Evolutionary conservation across 2,797 vertebrate species (phyloP).

Genomic region (Rallus crepitans): DNA sequence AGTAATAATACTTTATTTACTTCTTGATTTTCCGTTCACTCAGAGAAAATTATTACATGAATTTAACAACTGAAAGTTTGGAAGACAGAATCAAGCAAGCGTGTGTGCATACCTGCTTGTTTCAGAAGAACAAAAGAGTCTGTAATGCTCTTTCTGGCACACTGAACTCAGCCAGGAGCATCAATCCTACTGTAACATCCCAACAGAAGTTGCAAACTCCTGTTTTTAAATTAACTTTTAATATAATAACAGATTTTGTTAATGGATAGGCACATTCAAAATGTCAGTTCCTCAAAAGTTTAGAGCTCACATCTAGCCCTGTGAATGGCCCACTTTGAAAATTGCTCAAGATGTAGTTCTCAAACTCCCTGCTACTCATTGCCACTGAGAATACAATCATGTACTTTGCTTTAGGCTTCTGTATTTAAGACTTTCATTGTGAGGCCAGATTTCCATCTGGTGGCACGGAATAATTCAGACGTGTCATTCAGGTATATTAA

Average conservation of each 20-base stretch:
- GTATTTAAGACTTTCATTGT: not conserved
- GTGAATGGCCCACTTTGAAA: not conserved
- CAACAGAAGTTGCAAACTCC: not conserved
- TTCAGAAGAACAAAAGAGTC: not conserved
- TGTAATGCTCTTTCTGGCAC: not conserved
- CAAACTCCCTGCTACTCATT: not conserved
- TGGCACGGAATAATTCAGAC: not conserved
- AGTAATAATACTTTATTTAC: not conserved
- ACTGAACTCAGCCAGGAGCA: not conserved
- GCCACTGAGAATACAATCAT: not conserved
- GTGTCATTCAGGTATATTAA: not conserved
- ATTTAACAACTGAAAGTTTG: not conserved
- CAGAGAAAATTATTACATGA: not conserved
- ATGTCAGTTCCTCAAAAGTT: not conserved
- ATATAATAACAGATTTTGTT: not conserved
- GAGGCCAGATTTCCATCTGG: not conserved
- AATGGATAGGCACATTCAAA: not conserved
- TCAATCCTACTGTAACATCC: not conserved
- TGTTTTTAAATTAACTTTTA: not conserved
- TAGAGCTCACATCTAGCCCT: not conserved
- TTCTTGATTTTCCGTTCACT: not conserved
- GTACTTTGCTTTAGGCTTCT: not conserved
- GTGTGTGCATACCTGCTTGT: rapidly evolving
- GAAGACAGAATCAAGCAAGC: not conserved
- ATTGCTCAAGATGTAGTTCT: not conserved